Evolutionary conservation across 2,888 invertebrate genomes (phyloP), one percentile per base, ranked within the genome.

Genomic region (Laspeyria flexula): DNA sequence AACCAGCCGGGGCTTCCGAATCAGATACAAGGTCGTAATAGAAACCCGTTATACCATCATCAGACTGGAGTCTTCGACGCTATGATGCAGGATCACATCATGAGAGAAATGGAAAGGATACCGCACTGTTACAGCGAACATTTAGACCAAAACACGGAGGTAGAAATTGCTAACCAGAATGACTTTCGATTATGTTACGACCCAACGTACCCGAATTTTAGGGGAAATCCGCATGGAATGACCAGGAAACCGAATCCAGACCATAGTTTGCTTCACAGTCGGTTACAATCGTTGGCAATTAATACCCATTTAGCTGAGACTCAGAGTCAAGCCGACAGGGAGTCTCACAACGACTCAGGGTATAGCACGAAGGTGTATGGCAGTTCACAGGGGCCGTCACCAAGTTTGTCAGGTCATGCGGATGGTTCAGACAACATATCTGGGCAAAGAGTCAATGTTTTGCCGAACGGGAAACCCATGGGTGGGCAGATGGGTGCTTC

Each of bases 341-440:
- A 95, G 70, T 94, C 95, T 0, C 96, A 96, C 77, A 96, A 96
- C 63, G 97, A 97, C 84, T 97, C 97, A 0, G 97, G 97, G 0
- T 97, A 97, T 81, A 96, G 96, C 71, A 96, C 96, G 30, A 95
- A 96, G 75, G 95, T 96, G 65, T 96, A 96, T 62, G 96, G 96
- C 0, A 96, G 96, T 62, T 95, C 96, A 5, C 95, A 96, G 73
- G 96, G 96, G 0, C 95, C 96, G 21, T 96, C 96, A n/a, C 96
- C 96, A 1, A 95, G 95, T 77, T 89, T 96, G 39, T 95, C 95
- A 27, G 95, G 94, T 7, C 90, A 92, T 58, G 88, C 89, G 30
- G 92, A 93, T 45, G 75, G 82, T 44, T 77, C 81, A 1, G 90
- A 91, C 45, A 87, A 86, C 47, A 63, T 85, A n/a, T 89, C 90